Base-by-base conservation (phyloP, 2,113 vertebrate genomes). In the Paramisgurnus dabryanus region DNA sequence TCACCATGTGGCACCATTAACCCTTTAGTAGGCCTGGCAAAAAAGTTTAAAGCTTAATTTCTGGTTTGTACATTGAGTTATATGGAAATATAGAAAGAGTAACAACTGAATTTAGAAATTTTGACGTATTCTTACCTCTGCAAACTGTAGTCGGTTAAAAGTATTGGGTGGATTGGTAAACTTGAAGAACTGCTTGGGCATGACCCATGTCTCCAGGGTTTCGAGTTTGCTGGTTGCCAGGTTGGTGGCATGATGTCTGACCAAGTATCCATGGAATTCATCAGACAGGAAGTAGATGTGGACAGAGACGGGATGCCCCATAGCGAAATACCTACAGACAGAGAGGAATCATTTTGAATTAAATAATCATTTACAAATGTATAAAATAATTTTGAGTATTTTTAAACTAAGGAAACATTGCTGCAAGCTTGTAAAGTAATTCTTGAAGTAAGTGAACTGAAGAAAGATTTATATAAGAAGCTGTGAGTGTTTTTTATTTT, bases 251-350 rank as follows among this genome's bases (percentile, higher is more conserved):
- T 98, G 96, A 80, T 99, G 96, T 82, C 91, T 95, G 84, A 99
- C 89, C 79, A 99, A 91, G 89, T 98, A 99, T 81, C 98, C 98
- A 89, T 99, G 98, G 91, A 99, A 99, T 84, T 95, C 95, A 89
- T 99, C 98, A 0, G 96, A 93, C 22, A 96, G 95, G 92, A 99
- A 99, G 92, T 99, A 99, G 86, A 97, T 92, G 84, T 99, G 96
- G 87, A 99, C 92, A 0, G 98, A 97, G 15, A 96, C 93, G 0
- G 96, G 96, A 83, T 97, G 95, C 86, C 98, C 97, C 95, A 97
- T 96, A 7, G 96, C 93, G 82, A 96, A 96, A 87, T 97, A 99
- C 89, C 97, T 99, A 55, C 6, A 93, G 43, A 85, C 89, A 80
- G 45, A 81, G 87, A 90, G 0, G 63, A 69, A 4, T 22, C 4